Evolutionary conservation across 2,797 vertebrate genomes (phyloP).

Genomic region (Phoebastria nigripes): DNA sequence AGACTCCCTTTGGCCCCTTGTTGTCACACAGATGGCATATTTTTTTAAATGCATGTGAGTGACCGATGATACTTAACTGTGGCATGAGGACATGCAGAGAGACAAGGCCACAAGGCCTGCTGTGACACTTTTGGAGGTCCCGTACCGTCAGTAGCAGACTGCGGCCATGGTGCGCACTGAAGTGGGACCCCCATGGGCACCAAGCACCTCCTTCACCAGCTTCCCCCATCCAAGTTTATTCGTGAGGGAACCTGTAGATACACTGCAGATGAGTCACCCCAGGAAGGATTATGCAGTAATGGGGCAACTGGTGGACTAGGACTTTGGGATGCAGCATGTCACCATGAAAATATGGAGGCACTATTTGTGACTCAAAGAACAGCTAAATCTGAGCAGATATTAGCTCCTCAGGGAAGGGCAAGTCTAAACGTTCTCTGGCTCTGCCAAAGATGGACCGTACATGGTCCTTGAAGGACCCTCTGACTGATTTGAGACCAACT

Average conservation of each 20-base stretch:
- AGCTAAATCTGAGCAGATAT: neutral
- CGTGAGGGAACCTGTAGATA: neutral
- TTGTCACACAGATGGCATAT: neutral
- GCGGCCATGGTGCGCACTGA: neutral
- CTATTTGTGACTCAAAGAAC: neutral
- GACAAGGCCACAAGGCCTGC: neutral
- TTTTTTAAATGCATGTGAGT: neutral
- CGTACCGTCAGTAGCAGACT: rapidly evolving
- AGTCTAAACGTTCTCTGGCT: neutral
- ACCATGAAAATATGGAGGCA: neutral
- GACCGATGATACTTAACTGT: neutral
- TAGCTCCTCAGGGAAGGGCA: neutral
- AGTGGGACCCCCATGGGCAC: neutral
- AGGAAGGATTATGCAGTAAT: neutral
- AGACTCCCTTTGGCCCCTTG: neutral
- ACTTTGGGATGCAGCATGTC: neutral
- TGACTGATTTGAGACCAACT: neutral
- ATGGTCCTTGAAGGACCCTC: neutral
- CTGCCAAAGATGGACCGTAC: neutral
- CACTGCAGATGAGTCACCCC: neutral
- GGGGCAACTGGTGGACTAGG: neutral
- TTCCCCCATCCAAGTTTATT: neutral
- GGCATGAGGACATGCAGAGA: neutral
- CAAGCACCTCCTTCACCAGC: neutral
- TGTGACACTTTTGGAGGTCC: neutral